Percentiles rank a stretch among this genome's conserved stretches.
These are phyloP conservation scores for Tetramorium parvispinum DNA, from an alignment of 1,140 invertebrate genomes.

Conservation along the genomic window DNA sequence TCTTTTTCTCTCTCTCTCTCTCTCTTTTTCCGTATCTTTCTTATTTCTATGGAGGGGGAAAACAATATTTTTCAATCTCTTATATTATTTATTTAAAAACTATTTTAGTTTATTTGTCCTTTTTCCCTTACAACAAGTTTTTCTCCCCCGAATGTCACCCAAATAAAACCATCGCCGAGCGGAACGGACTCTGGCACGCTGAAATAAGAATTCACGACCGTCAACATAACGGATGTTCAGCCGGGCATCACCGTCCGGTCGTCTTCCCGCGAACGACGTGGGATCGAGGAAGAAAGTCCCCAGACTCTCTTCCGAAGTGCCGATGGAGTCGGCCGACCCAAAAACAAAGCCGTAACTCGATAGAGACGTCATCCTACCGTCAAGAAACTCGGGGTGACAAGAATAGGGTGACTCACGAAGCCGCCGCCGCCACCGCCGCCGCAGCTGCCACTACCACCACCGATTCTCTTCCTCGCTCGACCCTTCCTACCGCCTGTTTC, in stretches of 20 bases:
- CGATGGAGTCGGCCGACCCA: slow-evolving; percentile 67
- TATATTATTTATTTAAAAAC: not conserved
- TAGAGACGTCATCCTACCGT: slow-evolving; percentile 73
- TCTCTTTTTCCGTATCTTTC: not conserved
- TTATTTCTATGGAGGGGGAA: not conserved
- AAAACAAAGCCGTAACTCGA: slow-evolving; percentile 79
- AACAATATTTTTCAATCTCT: not conserved
- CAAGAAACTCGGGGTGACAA: slow-evolving; percentile 73
- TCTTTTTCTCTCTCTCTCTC: not conserved
- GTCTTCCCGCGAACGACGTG: not conserved
- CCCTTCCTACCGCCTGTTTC: not conserved
- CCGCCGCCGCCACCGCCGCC: slow-evolving; percentile 30
- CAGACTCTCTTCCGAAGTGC: slow-evolving; percentile 41
- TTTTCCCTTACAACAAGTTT: not conserved
- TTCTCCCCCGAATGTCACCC: not conserved
- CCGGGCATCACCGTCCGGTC: not conserved
- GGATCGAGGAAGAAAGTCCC: slow-evolving; percentile 37
- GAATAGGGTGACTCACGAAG: slow-evolving; percentile 56
- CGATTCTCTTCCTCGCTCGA: slow-evolving; percentile 47
- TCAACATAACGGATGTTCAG: slow-evolving; percentile 12
- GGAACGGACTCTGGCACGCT: not conserved
- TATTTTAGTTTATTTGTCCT: not conserved
- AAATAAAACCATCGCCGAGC: not conserved
- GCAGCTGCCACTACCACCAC: not conserved
- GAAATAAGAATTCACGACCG: slow-evolving; percentile 41